Evolutionary conservation across 2,797 vertebrate genomes (phyloP).

Genomic region (Carcharodon carcharias): DNA sequence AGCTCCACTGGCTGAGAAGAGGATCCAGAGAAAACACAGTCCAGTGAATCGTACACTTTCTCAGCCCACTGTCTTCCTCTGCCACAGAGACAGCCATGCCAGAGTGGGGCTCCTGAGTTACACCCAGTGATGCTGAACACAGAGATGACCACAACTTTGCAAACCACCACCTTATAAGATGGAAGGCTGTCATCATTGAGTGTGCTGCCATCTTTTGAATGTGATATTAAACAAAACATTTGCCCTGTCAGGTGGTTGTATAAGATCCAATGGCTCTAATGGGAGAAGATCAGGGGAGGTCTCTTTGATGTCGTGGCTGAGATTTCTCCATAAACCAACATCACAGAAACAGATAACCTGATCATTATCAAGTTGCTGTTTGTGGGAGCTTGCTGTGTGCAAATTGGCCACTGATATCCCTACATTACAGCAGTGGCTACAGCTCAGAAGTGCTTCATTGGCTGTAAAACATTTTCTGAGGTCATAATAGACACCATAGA

Average conservation of each 20-base stretch:
- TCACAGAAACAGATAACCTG: background rate
- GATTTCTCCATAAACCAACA: background rate
- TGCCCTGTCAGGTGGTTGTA: background rate
- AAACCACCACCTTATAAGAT: too few species aligned
- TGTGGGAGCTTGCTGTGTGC: background rate
- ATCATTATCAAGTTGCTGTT: background rate
- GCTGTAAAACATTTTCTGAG: background rate
- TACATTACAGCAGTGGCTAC: background rate
- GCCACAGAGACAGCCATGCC: too few species aligned
- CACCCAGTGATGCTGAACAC: too few species aligned
- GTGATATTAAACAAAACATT: background rate
- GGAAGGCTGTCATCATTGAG: too few species aligned
- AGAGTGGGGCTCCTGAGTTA: too few species aligned
- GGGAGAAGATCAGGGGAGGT: background rate
- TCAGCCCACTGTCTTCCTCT: too few species aligned
- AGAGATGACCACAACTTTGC: too few species aligned
- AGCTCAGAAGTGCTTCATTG: background rate
- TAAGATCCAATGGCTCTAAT: background rate
- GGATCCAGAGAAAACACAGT: too few species aligned
- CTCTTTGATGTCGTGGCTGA: background rate
- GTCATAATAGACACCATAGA: background rate
- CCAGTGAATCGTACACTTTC: too few species aligned
- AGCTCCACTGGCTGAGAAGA: too few species aligned
- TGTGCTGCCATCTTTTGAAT: background rate
- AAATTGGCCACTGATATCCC: background rate